Evolutionary conservation across 2,888 invertebrate genomes (phyloP), one percentile per base, ranked within the genome.

Genomic region (Nemurella pictetii): DNA sequence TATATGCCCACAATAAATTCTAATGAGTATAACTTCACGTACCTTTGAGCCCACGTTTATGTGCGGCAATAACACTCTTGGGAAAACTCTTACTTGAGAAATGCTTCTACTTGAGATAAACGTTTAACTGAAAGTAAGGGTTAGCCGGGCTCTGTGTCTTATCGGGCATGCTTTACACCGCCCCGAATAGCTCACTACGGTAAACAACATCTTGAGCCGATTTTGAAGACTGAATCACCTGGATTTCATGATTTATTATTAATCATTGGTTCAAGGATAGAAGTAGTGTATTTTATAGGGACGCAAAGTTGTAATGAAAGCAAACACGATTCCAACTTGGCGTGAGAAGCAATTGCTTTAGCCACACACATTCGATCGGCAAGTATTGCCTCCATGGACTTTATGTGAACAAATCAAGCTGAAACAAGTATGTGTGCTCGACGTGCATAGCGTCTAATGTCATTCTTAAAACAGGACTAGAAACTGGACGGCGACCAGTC

Each of bases 11-110:
- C 72, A 72, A 82, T 82, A 82, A 82, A 55, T 82, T 82, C 26
- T 82, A 55, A 82, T 82, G 72, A 55, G 28, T 30, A 82, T 82
- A 82, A 82, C 82, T 82, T 82, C 29, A 55, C 26, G 55, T 72
- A 82, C 82, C 82, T 82, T 72, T 82, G 82, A 26, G 28, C 26
- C 28, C 7, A 9, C 32, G 36, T 81, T 82, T 55, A 55, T 29
- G 73, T 29, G 82, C 55, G 25, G 82, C 82, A 82, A 82, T 82
- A 28, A 29, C 26, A 55, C 82, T 55, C 82, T 5, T 15, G 73
- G 55, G 81, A 25, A 80, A 12, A 28, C 3, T 55, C 55, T 55
- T 55, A 12, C 55, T 55, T 55, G 55, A 55, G 55, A 55, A 55
- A 55, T 55, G 55, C 55, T 55, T 55, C 55, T 55, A 55, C 55